These are phyloP conservation scores for Cynaeus angustus DNA, from an alignment of 2,888 invertebrate species.

Conservation along the genomic window DNA sequence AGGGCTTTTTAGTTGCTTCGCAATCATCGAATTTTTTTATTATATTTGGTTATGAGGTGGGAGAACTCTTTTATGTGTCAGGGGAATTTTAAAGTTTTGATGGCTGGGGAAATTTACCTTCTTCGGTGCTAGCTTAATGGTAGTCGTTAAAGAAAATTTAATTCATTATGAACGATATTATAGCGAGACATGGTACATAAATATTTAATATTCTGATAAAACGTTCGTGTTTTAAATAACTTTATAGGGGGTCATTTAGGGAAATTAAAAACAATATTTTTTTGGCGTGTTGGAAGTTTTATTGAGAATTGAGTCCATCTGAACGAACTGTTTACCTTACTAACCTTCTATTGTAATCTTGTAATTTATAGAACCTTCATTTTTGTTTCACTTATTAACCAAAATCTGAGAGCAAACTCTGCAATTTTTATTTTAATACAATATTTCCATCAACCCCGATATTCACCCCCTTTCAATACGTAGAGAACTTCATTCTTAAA, in stretches of 20 bases:
- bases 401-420: too few relatives aligned
- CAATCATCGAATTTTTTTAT: not conserved
- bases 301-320: too few relatives aligned
- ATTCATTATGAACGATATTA: slow-evolving; percentile 2
- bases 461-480: not conserved
- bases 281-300: too few relatives aligned
- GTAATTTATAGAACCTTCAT: too few relatives aligned
- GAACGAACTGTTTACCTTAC: too few relatives aligned
- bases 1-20: not conserved
- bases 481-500: not conserved
- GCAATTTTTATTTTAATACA: too few relatives aligned
- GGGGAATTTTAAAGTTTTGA: slow-evolving; percentile 3
- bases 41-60: not conserved
- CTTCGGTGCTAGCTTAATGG: not conserved
- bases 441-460: too few relatives aligned
- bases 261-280: too few relatives aligned
- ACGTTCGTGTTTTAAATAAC: not conserved
- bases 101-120: not conserved
- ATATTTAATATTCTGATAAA: slow-evolving; percentile 1
- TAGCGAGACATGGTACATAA: slow-evolving; percentile 2
- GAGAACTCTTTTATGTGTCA: not conserved
- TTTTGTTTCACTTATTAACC: too few relatives aligned
- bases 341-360: too few relatives aligned
- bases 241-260: too few relatives aligned
- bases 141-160: slow-evolving; percentile 5